Evolutionary conservation across 1,140 invertebrate species (phyloP).

Genomic region (Bactericera cockerelli): DNA sequence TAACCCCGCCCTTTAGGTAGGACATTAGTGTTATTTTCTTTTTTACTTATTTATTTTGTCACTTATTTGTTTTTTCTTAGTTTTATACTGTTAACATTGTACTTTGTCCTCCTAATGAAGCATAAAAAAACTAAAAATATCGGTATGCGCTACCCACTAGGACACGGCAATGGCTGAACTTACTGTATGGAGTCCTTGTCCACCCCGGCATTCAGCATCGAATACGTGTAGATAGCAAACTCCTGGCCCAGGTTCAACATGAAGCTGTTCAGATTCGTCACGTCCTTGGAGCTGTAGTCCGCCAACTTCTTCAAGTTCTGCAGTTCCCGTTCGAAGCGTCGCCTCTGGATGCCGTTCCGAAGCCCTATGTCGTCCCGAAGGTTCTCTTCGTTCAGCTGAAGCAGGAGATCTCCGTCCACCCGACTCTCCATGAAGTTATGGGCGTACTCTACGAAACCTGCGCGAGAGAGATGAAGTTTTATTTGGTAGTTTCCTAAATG

Average conservation of each 20-base stretch:
- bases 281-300: constrained; percentile 90
- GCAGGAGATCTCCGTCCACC: constrained; percentile 93
- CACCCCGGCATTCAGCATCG: constrained; percentile 87
- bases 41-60: too few species aligned
- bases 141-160: too few species aligned
- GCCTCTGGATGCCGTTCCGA: constrained; percentile 79
- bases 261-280: constrained; percentile 80
- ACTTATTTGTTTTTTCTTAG: too few species aligned
- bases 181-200: constrained; percentile 61
- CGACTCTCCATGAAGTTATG: constrained; percentile 73
- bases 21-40: too few species aligned
- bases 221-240: constrained; percentile 92
- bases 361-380: constrained; percentile 84
- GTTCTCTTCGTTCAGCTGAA: constrained; percentile 86
- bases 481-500: too few species aligned
- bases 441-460: constrained; percentile 77
- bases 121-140: too few species aligned
- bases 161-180: too few species aligned
- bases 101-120: too few species aligned
- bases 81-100: too few species aligned
- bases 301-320: constrained; percentile 91
- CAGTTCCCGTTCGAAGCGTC: constrained; percentile 85
- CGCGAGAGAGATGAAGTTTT: constrained; percentile 27
- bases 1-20: too few species aligned
- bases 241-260: constrained; percentile 73